Conservation (phyloP, 92 coral and sea anemone species). For the Virgularia gustaviana region DNA sequence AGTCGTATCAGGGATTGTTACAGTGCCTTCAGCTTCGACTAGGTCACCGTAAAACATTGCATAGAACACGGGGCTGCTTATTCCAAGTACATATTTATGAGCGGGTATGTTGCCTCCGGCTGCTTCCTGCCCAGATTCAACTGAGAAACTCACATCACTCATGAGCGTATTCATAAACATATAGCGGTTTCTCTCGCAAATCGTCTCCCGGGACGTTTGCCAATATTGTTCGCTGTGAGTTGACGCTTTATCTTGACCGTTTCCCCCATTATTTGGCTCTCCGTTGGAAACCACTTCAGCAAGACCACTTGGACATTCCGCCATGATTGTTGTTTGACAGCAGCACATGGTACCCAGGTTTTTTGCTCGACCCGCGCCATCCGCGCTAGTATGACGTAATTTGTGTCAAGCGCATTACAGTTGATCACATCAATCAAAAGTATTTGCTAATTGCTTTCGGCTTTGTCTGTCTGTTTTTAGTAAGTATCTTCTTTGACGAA, state of each 20-base stretch:
- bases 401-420: too few relatives aligned
- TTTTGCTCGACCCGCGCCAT: too few relatives aligned
- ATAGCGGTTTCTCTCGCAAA: conserved; percentile 26
- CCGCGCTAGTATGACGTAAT: too few relatives aligned
- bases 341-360: too few relatives aligned
- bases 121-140: background rate
- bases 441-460: too few relatives aligned
- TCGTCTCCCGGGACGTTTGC: conserved; percentile 29
- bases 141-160: conserved; percentile 19
- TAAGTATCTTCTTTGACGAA: too few relatives aligned
- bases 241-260: background rate
- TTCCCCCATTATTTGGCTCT: background rate
- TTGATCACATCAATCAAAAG: too few relatives aligned
- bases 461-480: too few relatives aligned
- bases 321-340: conserved; percentile 7
- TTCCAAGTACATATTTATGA: conserved; percentile 44
- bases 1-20: conserved; percentile 27
- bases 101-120: conserved; percentile 6
- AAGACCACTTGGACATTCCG: too few relatives aligned
- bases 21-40: conserved; percentile 12
- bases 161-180: conserved; percentile 25
- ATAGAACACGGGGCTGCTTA: conserved; percentile 63
- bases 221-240: background rate
- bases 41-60: conserved; percentile 60
- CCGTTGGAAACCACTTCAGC: too few relatives aligned